Percentiles rank a stretch among this genome's conserved stretches.
These are phyloP conservation scores for Dolichoris vasculosae DNA, from an alignment of 1,140 invertebrate genomes.

Conservation along the genomic window DNA sequence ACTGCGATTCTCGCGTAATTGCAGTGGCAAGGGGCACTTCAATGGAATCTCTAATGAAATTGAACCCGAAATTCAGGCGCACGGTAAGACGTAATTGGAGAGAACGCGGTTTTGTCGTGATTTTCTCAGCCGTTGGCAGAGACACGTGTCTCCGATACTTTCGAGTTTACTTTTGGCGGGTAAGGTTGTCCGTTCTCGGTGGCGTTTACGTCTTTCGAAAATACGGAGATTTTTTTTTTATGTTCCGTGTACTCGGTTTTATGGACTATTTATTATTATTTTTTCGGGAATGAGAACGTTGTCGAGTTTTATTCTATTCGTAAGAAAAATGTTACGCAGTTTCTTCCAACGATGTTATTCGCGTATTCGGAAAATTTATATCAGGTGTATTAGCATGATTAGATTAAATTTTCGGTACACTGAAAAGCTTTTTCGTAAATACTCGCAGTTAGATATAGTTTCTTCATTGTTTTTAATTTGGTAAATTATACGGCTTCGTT, in stretches of 20 bases:
- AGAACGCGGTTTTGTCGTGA: neutral
- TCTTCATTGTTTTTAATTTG: too few species aligned
- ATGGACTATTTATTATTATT: neutral
- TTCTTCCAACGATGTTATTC: too few species aligned
- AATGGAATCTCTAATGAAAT: constrained; percentile 22
- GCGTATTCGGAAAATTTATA: too few species aligned
- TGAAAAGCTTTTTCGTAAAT: too few species aligned
- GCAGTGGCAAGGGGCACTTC: neutral
- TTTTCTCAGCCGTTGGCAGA: neutral
- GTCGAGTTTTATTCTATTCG: too few species aligned
- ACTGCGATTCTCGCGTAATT: constrained; percentile 33
- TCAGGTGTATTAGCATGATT: too few species aligned
- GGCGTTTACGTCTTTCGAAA: neutral
- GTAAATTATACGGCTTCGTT: too few species aligned
- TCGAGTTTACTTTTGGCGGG: neutral
- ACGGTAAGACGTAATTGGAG: constrained; percentile 23
- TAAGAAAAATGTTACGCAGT: too few species aligned
- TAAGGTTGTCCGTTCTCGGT: neutral
- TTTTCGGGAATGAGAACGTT: too few species aligned
- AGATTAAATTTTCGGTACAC: too few species aligned
- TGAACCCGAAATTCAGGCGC: constrained; percentile 26
- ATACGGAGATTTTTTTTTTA: neutral
- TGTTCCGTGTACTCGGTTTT: neutral
- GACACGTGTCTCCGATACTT: too few species aligned
- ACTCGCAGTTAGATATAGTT: too few species aligned